Evolutionary conservation across 2,888 invertebrate genomes (phyloP).

Genomic region (Tetropium fuscum): DNA sequence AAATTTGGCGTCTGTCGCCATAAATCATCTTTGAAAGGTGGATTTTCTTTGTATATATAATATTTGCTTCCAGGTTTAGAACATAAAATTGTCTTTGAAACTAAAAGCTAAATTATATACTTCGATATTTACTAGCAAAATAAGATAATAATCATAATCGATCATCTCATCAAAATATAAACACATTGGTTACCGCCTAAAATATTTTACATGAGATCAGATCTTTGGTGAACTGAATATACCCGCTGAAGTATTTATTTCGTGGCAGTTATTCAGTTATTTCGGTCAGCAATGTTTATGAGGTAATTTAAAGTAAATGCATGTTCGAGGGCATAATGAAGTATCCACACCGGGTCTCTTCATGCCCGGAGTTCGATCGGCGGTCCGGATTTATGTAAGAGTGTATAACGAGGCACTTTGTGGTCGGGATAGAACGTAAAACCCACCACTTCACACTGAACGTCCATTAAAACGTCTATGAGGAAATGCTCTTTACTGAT

Average conservation of each 20-base stretch:
- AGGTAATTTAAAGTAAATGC: conserved; percentile 26
- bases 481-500: conserved; percentile 58
- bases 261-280: conserved; percentile 12
- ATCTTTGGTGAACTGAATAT: no score
- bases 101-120: no score
- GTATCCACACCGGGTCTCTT: conserved; percentile 23
- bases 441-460: conserved; percentile 50
- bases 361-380: conserved; percentile 28
- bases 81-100: no score
- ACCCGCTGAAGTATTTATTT: no score
- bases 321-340: conserved; percentile 31
- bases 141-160: no score
- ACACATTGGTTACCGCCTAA: no score
- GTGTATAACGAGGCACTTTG: conserved; percentile 34
- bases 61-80: no score
- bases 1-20: conserved; percentile 8
- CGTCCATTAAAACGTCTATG: conserved; percentile 59
- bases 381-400: conserved; percentile 29
- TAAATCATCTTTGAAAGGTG: conserved; percentile 6
- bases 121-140: no score
- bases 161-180: no score
- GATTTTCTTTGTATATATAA: not conserved
- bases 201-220: no score
- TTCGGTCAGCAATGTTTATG: conserved; percentile 25
- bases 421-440: conserved; percentile 25